Percentiles rank a stretch among this genome's conserved stretches.
Evolutionary conservation across 2,888 invertebrate genomes (phyloP).

Genomic region (Drosophila kanekoi): DNA sequence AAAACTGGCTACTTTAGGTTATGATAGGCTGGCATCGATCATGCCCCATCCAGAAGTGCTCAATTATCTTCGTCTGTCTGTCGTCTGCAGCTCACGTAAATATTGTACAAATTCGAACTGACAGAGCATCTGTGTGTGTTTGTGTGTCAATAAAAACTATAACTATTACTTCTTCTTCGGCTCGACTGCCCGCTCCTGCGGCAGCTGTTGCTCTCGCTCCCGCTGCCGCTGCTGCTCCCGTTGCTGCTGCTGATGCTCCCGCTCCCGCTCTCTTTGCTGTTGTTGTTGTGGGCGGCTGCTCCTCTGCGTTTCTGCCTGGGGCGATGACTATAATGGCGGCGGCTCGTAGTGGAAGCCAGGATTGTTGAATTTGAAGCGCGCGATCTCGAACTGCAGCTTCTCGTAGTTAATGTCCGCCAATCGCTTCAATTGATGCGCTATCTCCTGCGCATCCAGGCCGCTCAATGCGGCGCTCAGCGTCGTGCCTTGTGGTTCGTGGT

Average conservation of each 20-base stretch:
- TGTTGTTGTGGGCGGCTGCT: slow-evolving; percentile 28
- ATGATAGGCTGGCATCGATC: slow-evolving; percentile 36
- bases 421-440: slow-evolving; percentile 82
- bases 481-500: slow-evolving; percentile 28
- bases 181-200: slow-evolving; percentile 12
- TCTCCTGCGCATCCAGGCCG: slow-evolving; percentile 75
- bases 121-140: slow-evolving; percentile 4
- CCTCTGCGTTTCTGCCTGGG: slow-evolving; percentile 23
- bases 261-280: slow-evolving; percentile 13
- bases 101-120: slow-evolving; percentile 57
- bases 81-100: slow-evolving; percentile 31
- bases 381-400: slow-evolving; percentile 83
- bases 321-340: slow-evolving; percentile 77
- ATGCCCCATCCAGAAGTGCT: slow-evolving; percentile 19
- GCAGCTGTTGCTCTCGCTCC: slow-evolving; percentile 11
- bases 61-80: slow-evolving; percentile 4
- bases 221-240: slow-evolving; percentile 13
- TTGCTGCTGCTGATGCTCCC: slow-evolving; percentile 1
- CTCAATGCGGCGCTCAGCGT: slow-evolving; percentile 45
- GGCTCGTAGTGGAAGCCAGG: slow-evolving; percentile 83
- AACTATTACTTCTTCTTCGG: slow-evolving; percentile 46
- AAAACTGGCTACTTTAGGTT: slow-evolving; percentile 73
- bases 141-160: slow-evolving; percentile 50
- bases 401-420: slow-evolving; percentile 84
- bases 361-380: slow-evolving; percentile 84